phyloP scores from a whole-genome alignment of 2,113 vertebrate species.

The Xiphophorus couchianus region DNA sequence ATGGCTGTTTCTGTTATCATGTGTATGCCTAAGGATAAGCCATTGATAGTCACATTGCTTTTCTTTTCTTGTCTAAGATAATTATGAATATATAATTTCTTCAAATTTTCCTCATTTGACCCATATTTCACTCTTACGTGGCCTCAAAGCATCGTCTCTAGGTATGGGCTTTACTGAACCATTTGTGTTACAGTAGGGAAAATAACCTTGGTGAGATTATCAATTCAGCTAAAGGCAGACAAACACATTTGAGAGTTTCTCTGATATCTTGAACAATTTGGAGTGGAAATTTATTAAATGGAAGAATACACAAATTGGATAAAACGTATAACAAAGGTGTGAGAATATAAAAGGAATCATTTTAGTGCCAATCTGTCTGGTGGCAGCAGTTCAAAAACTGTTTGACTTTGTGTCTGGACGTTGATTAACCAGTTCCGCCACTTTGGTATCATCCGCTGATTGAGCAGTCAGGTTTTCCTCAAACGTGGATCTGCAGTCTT shows the following conservation, averaged over 20 bases:
- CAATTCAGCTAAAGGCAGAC: not conserved
- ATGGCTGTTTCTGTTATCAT: slow-evolving; percentile 38
- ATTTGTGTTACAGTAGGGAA: not conserved
- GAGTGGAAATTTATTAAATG: not conserved
- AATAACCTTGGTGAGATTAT: not conserved
- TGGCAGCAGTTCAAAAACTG: not conserved
- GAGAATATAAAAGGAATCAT: not conserved
- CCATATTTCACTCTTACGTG: too few species aligned
- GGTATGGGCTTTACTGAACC: not conserved
- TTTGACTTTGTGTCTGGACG: not conserved
- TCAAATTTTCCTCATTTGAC: not conserved
- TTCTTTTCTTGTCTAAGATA: not conserved
- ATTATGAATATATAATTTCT: not conserved
- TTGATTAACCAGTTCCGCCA: not conserved
- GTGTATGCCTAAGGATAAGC: slow-evolving; percentile 27
- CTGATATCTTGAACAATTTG: not conserved
- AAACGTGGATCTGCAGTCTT: not conserved
- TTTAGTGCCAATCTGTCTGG: not conserved
- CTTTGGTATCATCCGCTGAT: too few species aligned
- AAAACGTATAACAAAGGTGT: not conserved
- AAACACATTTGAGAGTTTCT: not conserved
- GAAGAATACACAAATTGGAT: not conserved
- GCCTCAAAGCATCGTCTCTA: not conserved
- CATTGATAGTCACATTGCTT: not conserved
- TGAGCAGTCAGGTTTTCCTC: not conserved